Conservation (phyloP, 2,113 vertebrate genomes). For the Amphilophus citrinellus region DNA sequence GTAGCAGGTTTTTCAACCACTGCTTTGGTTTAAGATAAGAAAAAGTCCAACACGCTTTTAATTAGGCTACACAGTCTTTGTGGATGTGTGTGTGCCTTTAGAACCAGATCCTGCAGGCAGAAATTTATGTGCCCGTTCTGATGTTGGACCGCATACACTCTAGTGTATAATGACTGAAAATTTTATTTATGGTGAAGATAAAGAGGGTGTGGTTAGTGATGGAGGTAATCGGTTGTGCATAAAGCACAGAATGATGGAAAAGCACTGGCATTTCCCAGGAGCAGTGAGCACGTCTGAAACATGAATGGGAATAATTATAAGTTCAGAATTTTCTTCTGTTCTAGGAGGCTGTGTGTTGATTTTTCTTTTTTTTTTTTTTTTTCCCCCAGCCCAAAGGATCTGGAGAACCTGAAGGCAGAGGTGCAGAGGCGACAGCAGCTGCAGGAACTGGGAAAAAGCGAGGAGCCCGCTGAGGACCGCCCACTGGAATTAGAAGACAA, state of each 20-base stretch:
- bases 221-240: neutral
- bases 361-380: neutral
- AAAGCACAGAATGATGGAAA: neutral
- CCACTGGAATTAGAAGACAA: slow-evolving; percentile 77
- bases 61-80: neutral
- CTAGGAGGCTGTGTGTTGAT: neutral
- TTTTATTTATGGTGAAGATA: neutral
- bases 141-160: neutral
- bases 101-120: neutral
- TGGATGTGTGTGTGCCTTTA: neutral
- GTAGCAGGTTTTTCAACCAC: neutral
- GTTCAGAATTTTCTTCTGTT: neutral
- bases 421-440: slow-evolving; percentile 95
- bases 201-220: neutral
- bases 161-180: neutral
- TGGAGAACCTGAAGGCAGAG: slow-evolving; percentile 97
- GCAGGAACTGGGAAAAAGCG: slow-evolving; percentile 86
- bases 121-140: neutral
- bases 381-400: slow-evolving; percentile 91
- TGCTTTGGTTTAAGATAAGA: neutral
- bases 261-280: neutral
- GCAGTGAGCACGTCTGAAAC: neutral
- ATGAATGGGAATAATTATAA: neutral
- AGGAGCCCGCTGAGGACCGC: slow-evolving; percentile 79
- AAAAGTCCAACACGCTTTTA: too few species aligned